Evolutionary conservation across 2,113 vertebrate species (phyloP).

Genomic region (Scomber scombrus): DNA sequence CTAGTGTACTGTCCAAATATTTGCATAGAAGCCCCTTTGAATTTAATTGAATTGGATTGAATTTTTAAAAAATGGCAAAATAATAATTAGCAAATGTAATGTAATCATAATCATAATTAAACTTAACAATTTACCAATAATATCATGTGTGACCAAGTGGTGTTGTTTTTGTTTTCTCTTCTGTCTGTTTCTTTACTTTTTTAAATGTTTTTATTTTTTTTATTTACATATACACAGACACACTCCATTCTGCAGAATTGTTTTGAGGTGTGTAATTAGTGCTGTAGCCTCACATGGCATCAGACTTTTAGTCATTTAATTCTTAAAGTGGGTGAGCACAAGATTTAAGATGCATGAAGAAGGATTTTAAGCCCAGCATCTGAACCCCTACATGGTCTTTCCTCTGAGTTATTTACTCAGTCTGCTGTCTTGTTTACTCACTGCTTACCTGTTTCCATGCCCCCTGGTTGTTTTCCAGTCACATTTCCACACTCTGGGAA

Average conservation of each 20-base stretch:
- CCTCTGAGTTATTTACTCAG: conserved; percentile 59
- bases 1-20: no score
- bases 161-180: no score
- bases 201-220: no score
- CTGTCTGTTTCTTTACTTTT: no score
- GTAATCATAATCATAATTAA: no score
- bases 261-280: not conserved
- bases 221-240: no score
- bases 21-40: no score
- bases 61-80: no score
- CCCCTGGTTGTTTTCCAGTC: conserved; percentile 70
- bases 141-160: no score
- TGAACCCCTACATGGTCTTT: conserved; percentile 43
- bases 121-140: no score
- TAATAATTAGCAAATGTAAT: no score
- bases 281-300: not conserved
- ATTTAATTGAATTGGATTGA: no score
- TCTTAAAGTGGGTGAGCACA: conserved; percentile 10
- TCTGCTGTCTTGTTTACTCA: conserved; percentile 58
- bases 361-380: conserved; percentile 41
- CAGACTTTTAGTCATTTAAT: conserved; percentile 2
- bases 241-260: not conserved
- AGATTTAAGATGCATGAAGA: conserved; percentile 33
- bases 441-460: conserved; percentile 65
- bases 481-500: conserved; percentile 58